Conservation (phyloP, 2,113 vertebrate species). For the Dinomys branickii region DNA sequence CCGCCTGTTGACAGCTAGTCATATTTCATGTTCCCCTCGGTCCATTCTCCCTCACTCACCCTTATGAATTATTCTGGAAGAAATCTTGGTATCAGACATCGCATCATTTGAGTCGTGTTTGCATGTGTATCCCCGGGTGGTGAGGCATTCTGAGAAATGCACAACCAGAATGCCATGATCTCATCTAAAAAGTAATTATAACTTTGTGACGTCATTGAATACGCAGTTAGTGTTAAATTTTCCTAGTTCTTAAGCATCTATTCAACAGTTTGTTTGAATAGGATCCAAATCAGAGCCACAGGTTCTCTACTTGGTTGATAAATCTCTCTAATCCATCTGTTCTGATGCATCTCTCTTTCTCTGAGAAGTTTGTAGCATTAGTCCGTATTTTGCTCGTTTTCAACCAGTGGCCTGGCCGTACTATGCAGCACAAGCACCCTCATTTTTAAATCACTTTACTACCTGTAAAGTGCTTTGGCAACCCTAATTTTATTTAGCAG, state of each 20-base stretch:
- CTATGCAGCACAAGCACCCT: background rate
- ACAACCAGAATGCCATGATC: background rate
- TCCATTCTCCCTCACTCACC: background rate
- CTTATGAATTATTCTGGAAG: constrained; percentile 23
- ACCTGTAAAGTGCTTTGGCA: background rate
- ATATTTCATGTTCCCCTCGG: background rate
- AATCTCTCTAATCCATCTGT: background rate
- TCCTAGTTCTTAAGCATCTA: background rate
- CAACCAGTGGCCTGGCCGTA: background rate
- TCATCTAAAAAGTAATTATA: background rate
- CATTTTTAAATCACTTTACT: background rate
- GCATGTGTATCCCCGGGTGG: background rate
- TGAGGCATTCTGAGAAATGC: background rate
- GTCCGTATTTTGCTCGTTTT: background rate
- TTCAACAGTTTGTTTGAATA: constrained; percentile 6
- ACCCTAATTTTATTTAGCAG: background rate
- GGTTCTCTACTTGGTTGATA: background rate
- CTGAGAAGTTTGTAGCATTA: background rate
- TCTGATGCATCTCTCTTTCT: background rate
- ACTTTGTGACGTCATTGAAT: background rate
- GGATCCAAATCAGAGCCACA: background rate
- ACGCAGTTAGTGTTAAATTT: background rate
- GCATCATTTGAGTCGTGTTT: background rate
- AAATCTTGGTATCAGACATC: background rate
- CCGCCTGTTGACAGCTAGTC: background rate